phyloP scores from a whole-genome alignment of 2,888 invertebrate species.

The Cheilosia soror region DNA sequence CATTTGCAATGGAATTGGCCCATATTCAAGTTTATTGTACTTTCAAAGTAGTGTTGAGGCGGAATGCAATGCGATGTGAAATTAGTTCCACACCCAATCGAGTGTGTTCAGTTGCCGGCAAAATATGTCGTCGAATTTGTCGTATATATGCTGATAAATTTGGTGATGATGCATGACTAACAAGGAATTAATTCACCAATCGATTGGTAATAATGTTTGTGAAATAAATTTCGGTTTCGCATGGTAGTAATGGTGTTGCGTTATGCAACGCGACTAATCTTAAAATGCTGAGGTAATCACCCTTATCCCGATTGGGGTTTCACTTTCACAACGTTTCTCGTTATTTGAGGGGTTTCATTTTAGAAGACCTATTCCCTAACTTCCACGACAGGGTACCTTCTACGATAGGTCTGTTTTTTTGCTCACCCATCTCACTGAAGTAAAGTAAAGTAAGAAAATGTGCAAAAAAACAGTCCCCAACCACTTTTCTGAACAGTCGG shows the following conservation, averaged over 20 bases:
- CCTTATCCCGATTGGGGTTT: too few species aligned
- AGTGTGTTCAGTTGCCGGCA: constrained; percentile 16
- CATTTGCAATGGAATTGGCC: constrained; percentile 23
- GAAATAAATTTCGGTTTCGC: not conserved
- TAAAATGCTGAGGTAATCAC: not conserved
- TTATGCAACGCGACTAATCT: not conserved
- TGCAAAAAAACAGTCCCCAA: too few species aligned
- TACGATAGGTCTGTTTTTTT: too few species aligned
- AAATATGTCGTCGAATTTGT: not conserved
- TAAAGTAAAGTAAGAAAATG: too few species aligned
- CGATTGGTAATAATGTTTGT: not conserved
- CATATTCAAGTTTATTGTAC: not conserved
- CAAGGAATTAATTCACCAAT: constrained; percentile 2
- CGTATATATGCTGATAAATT: constrained; percentile 3
- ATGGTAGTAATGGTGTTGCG: not conserved
- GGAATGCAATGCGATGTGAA: constrained; percentile 14
- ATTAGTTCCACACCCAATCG: constrained; percentile 1
- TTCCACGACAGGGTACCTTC: too few species aligned
- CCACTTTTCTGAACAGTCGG: too few species aligned
- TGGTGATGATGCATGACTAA: constrained; percentile 14
- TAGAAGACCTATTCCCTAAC: too few species aligned
- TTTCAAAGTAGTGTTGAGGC: not conserved
- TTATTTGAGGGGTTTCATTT: too few species aligned
- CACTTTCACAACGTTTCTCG: too few species aligned
- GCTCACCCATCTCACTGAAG: too few species aligned